Base-by-base conservation (phyloP, 2,113 vertebrate genomes). In the Mus spicilegus region DNA sequence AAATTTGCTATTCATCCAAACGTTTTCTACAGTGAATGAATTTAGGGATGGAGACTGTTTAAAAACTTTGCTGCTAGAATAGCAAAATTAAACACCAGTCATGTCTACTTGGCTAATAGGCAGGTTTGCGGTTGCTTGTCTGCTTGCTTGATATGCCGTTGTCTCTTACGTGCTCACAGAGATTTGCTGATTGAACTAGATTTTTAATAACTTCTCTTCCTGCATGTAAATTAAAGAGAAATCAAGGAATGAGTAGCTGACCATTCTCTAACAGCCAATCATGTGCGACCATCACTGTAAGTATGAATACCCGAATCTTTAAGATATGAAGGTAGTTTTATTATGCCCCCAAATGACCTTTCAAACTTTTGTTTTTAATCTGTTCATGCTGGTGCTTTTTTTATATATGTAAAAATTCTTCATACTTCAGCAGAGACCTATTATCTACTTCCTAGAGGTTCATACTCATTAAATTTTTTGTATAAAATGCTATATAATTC, bases 191-290 rank as follows among this genome's bases (percentile, higher is more conserved):
- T 82, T 91, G 82, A 49, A 89, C 69, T 33, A 91, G 67, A 96
- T 87, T 91, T 87, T 95, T 63, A 97, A 87, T 65, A 91, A 93
- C 81, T 91, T 92, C 77, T 93, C 36, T 78, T 87, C 49, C 28
- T 95, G 77, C 96, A 88, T 92, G 39, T 49, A 94, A 97, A 87
- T 87, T 54, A 87, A 95, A 87, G 42, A 81, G 70, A 93, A 96
- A 96, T 89, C 67, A 97, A 51, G 22, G 7, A 24, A 63, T 7
- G 1, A 63, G 20, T 8, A 63, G 22, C 61, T 63, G 61, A 63
- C 7, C 22, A 63, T 22, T 22, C 20, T 63, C 54, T 63, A 24
- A 63, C 61, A 63, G 22, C 19, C 58, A 61, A 22, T 13, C 26
- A 93, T 56, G 16, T 19, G 75, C 49, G 51, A 56, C 76, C 96